Evolutionary conservation across 2,797 vertebrate genomes (phyloP).

Genomic region (Phoxinus dragarum): DNA sequence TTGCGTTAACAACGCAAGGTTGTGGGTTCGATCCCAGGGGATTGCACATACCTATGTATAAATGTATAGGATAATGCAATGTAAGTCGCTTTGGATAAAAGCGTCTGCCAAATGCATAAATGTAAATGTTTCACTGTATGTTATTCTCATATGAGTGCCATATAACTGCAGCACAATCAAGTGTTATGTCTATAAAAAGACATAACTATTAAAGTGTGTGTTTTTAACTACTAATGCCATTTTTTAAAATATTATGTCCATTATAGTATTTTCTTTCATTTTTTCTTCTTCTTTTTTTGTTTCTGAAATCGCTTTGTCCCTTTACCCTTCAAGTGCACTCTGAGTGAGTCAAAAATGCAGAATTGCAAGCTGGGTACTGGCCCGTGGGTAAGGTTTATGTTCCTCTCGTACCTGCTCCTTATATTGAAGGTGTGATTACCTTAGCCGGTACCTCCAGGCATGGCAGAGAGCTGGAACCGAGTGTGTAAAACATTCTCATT

Average conservation of each 20-base stretch:
- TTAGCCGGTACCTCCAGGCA: constrained; percentile 68
- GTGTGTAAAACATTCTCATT: constrained; percentile 60
- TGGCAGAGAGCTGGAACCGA: constrained; percentile 74
- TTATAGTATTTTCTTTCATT: neutral
- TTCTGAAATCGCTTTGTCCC: constrained; percentile 5
- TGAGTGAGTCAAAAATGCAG: constrained; percentile 1
- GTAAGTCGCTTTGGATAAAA: no score
- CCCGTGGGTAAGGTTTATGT: constrained; percentile 40
- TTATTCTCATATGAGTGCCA: constrained; percentile 13
- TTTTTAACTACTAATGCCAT: neutral
- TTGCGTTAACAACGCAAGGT: no score
- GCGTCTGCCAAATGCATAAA: no score
- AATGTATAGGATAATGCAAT: no score
- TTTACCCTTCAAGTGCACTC: constrained; percentile 47
- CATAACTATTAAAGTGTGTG: neutral
- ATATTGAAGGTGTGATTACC: constrained; percentile 56
- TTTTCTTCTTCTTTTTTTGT: neutral
- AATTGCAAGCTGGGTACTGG: constrained; percentile 25
- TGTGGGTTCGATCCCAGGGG: no score
- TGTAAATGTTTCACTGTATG: neutral
- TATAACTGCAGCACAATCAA: constrained; percentile 15
- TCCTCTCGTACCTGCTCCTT: constrained; percentile 5
- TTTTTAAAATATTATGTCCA: neutral
- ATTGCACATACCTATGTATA: no score
- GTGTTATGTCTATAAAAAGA: constrained; percentile 37